These are phyloP conservation scores for Drosophila stalkeri DNA, from an alignment of 2,888 invertebrate species.

Conservation along the genomic window DNA sequence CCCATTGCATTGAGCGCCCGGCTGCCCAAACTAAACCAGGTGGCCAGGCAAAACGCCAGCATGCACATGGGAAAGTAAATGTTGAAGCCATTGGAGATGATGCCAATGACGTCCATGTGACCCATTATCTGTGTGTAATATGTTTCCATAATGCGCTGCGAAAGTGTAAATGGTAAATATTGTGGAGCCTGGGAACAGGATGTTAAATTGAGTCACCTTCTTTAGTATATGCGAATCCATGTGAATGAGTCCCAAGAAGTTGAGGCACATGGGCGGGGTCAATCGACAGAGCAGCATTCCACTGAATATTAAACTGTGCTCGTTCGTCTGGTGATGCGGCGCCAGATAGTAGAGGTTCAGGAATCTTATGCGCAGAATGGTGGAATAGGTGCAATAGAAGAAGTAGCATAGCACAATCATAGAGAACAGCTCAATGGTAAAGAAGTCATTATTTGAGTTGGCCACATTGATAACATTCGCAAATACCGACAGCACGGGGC, in stretches of 20 bases:
- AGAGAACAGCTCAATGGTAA: conserved; percentile 97
- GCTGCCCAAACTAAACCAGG: conserved; percentile 97
- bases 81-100: conserved; percentile 99
- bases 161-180: background rate
- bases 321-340: conserved; percentile 98
- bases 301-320: conserved; percentile 98
- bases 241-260: conserved; percentile 98
- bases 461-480: conserved; percentile 96
- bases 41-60: conserved; percentile 95
- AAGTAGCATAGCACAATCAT: conserved; percentile 96
- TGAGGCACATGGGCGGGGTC: conserved; percentile 99
- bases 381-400: conserved; percentile 99
- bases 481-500: conserved; percentile 97
- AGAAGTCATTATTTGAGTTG: conserved; percentile 93
- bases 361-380: conserved; percentile 97
- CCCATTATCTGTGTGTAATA: conserved; percentile 99
- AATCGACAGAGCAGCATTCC: conserved; percentile 99
- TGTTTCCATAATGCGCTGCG: conserved; percentile 91
- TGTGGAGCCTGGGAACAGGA: too few relatives aligned
- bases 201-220: conserved; percentile 75
- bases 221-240: conserved; percentile 98
- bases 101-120: conserved; percentile 98
- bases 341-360: conserved; percentile 98
- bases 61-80: conserved; percentile 99
- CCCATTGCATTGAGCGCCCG: conserved; percentile 95